Evolutionary conservation across 2,888 invertebrate species (phyloP).

Genomic region (Congeria kusceri): DNA sequence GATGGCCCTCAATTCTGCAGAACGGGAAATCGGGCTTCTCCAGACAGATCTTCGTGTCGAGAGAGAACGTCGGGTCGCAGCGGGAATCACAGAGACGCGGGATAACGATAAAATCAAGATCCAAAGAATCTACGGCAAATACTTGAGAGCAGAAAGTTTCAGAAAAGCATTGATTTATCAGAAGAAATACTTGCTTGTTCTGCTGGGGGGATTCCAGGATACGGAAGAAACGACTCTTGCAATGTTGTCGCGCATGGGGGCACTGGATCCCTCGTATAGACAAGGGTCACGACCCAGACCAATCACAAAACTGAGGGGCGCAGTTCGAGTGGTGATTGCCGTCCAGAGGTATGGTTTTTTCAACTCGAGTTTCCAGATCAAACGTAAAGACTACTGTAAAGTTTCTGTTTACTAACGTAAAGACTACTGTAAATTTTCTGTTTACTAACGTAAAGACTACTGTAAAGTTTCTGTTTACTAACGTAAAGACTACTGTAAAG

Average conservation of each 20-base stretch:
- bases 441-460: too few species aligned
- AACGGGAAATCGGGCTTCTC: conserved; percentile 76
- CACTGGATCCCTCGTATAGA: conserved; percentile 25
- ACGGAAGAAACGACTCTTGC: conserved; percentile 86
- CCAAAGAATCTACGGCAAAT: conserved; percentile 86
- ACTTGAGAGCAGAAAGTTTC: conserved; percentile 93
- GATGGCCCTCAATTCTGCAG: conserved; percentile 80
- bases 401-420: too few species aligned
- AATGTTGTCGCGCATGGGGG: conserved; percentile 85
- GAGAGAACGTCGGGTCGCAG: conserved; percentile 68
- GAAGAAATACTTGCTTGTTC: conserved; percentile 93
- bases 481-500: too few species aligned
- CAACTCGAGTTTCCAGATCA: too few species aligned
- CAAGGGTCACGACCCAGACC: conserved; percentile 51
- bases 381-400: too few species aligned
- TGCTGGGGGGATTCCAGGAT: conserved; percentile 88
- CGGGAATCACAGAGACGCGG: conserved; percentile 63
- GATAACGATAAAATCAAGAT: conserved; percentile 77
- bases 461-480: too few species aligned
- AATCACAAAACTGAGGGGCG: conserved; percentile 77
- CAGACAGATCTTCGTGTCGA: conserved; percentile 78
- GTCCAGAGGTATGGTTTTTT: conserved; percentile 69
- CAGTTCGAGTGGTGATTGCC: conserved; percentile 78
- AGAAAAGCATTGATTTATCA: conserved; percentile 95
- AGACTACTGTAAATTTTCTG: too few species aligned